Conservation (phyloP, 2,113 vertebrate genomes). For the Brachyhypopomus gauderio region DNA sequence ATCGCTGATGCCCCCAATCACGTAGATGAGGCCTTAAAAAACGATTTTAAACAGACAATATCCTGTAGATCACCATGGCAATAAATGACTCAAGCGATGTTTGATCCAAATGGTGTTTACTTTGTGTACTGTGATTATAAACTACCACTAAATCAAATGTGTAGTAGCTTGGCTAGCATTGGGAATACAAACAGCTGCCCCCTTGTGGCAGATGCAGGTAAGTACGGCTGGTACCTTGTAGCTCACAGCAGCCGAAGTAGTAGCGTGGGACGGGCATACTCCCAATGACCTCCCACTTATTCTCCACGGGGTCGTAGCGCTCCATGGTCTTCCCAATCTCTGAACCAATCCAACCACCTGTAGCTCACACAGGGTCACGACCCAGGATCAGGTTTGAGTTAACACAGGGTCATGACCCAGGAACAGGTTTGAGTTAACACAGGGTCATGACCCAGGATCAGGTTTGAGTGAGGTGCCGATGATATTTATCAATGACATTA, state of each 20-base stretch:
- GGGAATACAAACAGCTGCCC: not conserved
- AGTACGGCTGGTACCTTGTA: conserved; percentile 79
- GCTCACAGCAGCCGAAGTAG: conserved; percentile 95
- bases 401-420: not conserved
- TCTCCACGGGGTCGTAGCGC: conserved; percentile 93
- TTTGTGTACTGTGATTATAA: no score
- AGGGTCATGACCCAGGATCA: no score
- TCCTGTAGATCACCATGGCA: no score
- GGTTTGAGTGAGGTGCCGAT: no score
- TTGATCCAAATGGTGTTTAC: no score
- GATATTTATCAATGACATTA: no score
- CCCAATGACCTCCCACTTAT: conserved; percentile 93
- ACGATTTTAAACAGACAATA: not conserved
- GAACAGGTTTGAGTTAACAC: not conserved
- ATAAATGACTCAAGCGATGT: no score
- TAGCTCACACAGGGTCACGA: conserved; percentile 36
- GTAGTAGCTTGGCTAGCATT: no score
- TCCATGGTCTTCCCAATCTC: conserved; percentile 98
- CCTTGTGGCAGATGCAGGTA: not conserved
- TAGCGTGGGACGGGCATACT: conserved; percentile 91
- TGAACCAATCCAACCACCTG: conserved; percentile 94
- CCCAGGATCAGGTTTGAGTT: not conserved
- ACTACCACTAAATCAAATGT: no score
- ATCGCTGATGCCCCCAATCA: conserved; percentile 90
- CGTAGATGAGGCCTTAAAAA: conserved; percentile 88